Conservation (phyloP, 1,140 invertebrate genomes). For the Augochlora pura region DNA sequence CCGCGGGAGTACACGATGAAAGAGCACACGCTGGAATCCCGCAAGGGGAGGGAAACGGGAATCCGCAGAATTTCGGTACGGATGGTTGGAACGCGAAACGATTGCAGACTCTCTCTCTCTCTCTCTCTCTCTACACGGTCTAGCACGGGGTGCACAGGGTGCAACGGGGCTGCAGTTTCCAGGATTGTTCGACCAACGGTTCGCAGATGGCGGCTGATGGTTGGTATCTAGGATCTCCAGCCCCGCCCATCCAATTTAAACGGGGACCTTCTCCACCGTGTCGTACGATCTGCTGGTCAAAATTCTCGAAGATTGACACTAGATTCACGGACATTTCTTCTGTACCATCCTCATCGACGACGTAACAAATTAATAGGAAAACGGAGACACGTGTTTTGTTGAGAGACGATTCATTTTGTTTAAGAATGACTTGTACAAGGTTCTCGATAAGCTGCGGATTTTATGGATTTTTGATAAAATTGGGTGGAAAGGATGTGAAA, state of each 20-base stretch:
- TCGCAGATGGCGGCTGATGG: conserved; percentile 61
- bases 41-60: not conserved
- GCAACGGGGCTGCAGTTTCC: conserved; percentile 18
- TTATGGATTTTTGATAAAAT: too few relatives aligned
- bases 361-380: too few relatives aligned
- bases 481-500: too few relatives aligned
- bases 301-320: conserved; percentile 20
- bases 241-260: conserved; percentile 70
- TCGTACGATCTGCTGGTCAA: not conserved
- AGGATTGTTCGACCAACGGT: conserved; percentile 51
- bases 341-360: too few relatives aligned
- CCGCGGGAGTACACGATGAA: not conserved
- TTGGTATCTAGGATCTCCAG: conserved; percentile 52
- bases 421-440: not conserved
- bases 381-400: not conserved
- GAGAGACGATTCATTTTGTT: too few relatives aligned
- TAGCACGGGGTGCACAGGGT: not conserved
- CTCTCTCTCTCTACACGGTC: too few relatives aligned
- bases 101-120: not conserved
- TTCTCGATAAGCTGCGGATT: too few relatives aligned
- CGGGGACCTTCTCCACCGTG: conserved; percentile 41
- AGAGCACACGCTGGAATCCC: not conserved
- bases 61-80: conserved; percentile 13
- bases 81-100: conserved; percentile 18
- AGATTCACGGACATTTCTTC: too few relatives aligned